These are phyloP conservation scores for Eucera pruinosa DNA, from an alignment of 2,888 invertebrate genomes.

Conservation along the genomic window DNA sequence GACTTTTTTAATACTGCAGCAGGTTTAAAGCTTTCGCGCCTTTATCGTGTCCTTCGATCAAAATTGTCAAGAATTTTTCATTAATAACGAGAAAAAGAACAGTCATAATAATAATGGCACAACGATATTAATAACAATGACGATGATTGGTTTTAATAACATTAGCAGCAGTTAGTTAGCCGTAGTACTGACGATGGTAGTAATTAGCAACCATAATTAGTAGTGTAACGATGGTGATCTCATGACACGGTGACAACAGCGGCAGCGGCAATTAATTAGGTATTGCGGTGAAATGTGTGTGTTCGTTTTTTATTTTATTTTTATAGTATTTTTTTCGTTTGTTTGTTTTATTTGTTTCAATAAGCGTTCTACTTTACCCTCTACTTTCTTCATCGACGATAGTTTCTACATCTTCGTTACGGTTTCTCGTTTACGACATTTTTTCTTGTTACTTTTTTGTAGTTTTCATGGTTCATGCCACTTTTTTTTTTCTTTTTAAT, in stretches of 20 bases:
- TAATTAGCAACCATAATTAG: slow-evolving; percentile 50
- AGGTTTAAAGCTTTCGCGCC: too few relatives aligned
- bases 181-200: slow-evolving; percentile 51
- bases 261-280: slow-evolving; percentile 51
- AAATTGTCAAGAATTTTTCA: slow-evolving; percentile 19
- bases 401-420: slow-evolving; percentile 54
- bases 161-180: slow-evolving; percentile 43
- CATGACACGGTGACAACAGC: slow-evolving; percentile 56
- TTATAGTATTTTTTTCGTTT: slow-evolving; percentile 14
- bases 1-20: too few relatives aligned
- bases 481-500: neutral
- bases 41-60: slow-evolving; percentile 20
- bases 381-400: slow-evolving; percentile 52
- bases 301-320: slow-evolving; percentile 29
- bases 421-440: slow-evolving; percentile 35
- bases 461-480: neutral
- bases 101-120: slow-evolving; percentile 9
- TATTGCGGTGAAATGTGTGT: slow-evolving; percentile 59
- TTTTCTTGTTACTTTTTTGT: slow-evolving; percentile 31
- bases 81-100: slow-evolving; percentile 2
- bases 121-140: slow-evolving; percentile 18
- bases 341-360: slow-evolving; percentile 21
- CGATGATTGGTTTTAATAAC: slow-evolving; percentile 36
- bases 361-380: slow-evolving; percentile 61
- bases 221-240: slow-evolving; percentile 50